Evolutionary conservation across 2,888 invertebrate species (phyloP), one percentile per base, ranked within the genome.

Genomic region (Ectropis crepuscularia): DNA sequence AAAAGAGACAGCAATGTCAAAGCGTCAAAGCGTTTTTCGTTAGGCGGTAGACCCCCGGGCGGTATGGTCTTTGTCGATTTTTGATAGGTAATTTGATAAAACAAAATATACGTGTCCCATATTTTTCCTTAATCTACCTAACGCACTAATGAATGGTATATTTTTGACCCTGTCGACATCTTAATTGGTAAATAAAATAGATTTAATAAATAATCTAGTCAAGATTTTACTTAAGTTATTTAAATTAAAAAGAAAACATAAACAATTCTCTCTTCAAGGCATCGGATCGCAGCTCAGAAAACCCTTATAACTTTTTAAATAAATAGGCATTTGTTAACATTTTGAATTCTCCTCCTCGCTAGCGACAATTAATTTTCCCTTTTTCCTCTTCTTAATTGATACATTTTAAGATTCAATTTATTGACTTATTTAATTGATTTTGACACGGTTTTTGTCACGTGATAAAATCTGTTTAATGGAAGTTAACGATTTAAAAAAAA

Each of bases 271-370:
- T 2, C 8, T 39, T 50, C 11, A 11, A 6, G 9, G 9, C 39
- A 12, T 50, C 12, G 48, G n/a, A n/a, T 37, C n/a, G 11, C 37
- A 2, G 1, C 16, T 28, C 28, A 38, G 7, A 10, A 11, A 49
- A 49, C 50, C 50, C 50, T 50, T 50, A 39, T 50, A 38, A 50
- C 12, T 50, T 50, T 38, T n/a, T 10, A 12, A 50, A 50, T 12
- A 12, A 39, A 8, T 10, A 12, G n/a, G n/a, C 36, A 36, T 49
- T 51, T 41, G 41, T 28, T 41, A 51, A 51, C 28, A 10, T 41
- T 51, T 51, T 16, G 28, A 51, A 41, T 41, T 28, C 41, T 16
- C 16, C 16, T 9, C n/a, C n/a, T 51, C n/a, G 41, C 41, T 51
- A 42, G 16, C 10, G 41, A 10, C 41, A 51, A 51, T 39, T 9